These are phyloP conservation scores for Serripes groenlandicus DNA, from an alignment of 2,888 invertebrate genomes.

Conservation along the genomic window DNA sequence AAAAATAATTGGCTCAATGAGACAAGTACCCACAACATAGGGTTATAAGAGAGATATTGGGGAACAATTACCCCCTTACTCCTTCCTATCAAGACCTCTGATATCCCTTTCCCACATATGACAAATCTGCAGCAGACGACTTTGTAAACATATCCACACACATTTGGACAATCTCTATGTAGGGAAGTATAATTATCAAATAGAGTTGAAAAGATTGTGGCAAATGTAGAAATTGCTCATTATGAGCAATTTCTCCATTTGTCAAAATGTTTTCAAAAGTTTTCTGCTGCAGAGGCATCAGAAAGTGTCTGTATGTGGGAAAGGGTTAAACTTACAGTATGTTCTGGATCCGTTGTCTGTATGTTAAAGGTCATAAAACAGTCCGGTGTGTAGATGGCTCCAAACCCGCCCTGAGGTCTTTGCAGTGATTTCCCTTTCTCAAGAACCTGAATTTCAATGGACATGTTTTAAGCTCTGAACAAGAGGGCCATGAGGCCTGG, in stretches of 20 bases:
- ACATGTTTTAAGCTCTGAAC: not conserved
- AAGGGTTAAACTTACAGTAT: constrained; percentile 45
- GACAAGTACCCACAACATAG: no score
- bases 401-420: constrained; percentile 31
- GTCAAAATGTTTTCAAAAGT: not conserved
- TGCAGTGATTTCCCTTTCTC: constrained; percentile 51
- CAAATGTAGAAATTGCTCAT: not conserved
- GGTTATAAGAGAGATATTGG: no score
- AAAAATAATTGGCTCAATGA: no score
- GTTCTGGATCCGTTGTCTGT: constrained; percentile 58
- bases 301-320: not conserved
- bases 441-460: constrained; percentile 40
- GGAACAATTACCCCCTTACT: no score
- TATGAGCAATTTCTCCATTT: not conserved
- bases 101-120: no score
- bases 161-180: no score
- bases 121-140: no score
- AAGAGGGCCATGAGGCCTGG: not conserved
- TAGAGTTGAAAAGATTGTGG: not conserved
- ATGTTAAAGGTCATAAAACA: constrained; percentile 49
- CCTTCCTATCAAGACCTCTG: no score
- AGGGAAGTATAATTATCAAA: no score
- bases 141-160: no score
- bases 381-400: constrained; percentile 39
- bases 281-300: not conserved